A percentile compares a stretch with the other conserved stretches of the same genome.
Evolutionary conservation across 2,797 vertebrate genomes (phyloP).

Genomic region (Trichosurus vulpecula): DNA sequence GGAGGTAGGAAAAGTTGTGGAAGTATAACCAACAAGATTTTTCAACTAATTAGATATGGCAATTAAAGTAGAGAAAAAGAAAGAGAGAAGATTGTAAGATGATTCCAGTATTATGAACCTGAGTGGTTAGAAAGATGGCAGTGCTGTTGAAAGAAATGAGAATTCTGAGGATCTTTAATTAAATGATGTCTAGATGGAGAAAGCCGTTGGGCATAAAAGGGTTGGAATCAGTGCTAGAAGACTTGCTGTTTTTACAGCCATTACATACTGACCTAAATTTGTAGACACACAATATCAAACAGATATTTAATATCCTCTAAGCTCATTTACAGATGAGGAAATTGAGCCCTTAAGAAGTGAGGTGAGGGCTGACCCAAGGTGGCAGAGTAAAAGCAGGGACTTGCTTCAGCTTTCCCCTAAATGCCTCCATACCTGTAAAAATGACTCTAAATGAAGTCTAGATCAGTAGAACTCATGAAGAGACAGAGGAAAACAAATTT

Average conservation of each 20-base stretch:
- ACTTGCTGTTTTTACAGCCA: neutral
- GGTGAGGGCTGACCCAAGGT: neutral
- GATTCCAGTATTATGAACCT: neutral
- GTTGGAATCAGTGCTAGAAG: neutral
- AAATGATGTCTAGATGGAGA: neutral
- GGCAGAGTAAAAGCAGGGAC: too few species aligned
- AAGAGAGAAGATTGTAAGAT: neutral
- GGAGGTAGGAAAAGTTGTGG: neutral
- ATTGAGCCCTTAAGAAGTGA: neutral
- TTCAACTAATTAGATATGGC: too few species aligned
- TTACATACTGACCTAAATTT: neutral
- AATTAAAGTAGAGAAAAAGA: too few species aligned
- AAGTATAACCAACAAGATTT: too few species aligned
- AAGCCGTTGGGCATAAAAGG: neutral
- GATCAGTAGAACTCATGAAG: too few species aligned
- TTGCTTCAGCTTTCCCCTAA: too few species aligned
- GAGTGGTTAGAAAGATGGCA: neutral
- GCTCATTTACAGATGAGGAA: neutral
- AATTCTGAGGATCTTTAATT: neutral
- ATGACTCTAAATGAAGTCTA: too few species aligned
- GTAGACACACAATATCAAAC: neutral
- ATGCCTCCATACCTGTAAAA: too few species aligned
- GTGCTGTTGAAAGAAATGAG: neutral
- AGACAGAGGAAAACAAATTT: too few species aligned
- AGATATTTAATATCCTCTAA: neutral